A percentile compares a stretch with the other conserved stretches of the same genome.
Conservation (phyloP, 2,888 invertebrate genomes). For the Autographa pulchrina region DNA sequence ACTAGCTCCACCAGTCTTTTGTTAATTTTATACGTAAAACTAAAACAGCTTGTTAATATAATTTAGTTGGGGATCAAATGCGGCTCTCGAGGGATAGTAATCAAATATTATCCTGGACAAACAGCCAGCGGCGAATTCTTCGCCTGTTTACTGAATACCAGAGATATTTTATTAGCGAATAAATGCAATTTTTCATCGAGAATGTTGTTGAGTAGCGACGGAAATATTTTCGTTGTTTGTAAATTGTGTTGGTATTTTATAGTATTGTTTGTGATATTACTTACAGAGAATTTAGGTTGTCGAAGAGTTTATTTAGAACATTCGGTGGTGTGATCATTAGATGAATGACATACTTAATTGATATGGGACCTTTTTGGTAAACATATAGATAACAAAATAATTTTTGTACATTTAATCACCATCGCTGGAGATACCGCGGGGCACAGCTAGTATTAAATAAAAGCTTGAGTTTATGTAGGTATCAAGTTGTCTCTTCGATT, state of each 20-base stretch:
- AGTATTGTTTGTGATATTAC: background rate
- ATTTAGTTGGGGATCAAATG: constrained; percentile 59
- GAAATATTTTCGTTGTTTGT: constrained; percentile 8
- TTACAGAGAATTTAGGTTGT: background rate
- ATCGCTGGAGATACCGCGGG: too few relatives aligned
- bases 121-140: constrained; percentile 57
- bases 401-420: too few relatives aligned
- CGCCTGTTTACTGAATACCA: constrained; percentile 47
- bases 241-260: background rate
- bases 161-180: constrained; percentile 55
- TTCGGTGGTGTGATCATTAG: too few relatives aligned
- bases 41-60: constrained; percentile 57
- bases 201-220: constrained; percentile 24
- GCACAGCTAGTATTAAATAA: too few relatives aligned
- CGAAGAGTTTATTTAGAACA: too few relatives aligned
- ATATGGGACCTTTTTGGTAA: too few relatives aligned
- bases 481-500: too few relatives aligned
- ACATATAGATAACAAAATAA: too few relatives aligned
- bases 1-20: background rate
- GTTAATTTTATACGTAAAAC: constrained; percentile 50
- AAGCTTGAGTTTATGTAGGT: too few relatives aligned
- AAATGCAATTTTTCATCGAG: constrained; percentile 57
- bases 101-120: constrained; percentile 65
- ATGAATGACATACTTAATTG: too few relatives aligned
- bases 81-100: constrained; percentile 57